These are phyloP conservation scores for Novumbra hubbsi DNA, from an alignment of 2,797 vertebrate genomes.

Conservation along the genomic window DNA sequence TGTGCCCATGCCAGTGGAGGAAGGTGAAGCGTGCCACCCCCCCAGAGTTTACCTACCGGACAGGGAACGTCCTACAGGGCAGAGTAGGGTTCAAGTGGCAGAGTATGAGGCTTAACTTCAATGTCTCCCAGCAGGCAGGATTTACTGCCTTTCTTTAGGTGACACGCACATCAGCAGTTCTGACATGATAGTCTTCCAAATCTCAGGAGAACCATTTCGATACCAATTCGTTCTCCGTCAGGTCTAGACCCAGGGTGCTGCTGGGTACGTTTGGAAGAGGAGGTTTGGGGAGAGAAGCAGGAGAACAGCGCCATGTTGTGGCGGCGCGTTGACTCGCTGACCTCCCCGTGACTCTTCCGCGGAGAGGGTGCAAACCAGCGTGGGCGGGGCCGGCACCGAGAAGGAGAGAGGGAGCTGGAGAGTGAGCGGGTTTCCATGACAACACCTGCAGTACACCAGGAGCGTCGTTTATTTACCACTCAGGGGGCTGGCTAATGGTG, in stretches of 20 bases:
- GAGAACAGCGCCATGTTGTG: slow-evolving; percentile 64
- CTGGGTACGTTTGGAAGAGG: slow-evolving; percentile 6
- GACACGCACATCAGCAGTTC: neutral
- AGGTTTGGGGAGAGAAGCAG: slow-evolving; percentile 57
- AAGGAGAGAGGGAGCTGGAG: slow-evolving; percentile 4
- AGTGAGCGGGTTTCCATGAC: slow-evolving; percentile 82
- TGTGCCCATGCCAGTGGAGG: slow-evolving; percentile 73
- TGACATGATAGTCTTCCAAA: neutral
- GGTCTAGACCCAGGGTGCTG: slow-evolving; percentile 2
- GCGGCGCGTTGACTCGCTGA: slow-evolving; percentile 72
- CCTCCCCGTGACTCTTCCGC: slow-evolving; percentile 89
- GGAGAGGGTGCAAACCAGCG: slow-evolving; percentile 78
- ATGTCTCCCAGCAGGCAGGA: slow-evolving; percentile 12
- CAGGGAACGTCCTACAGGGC: slow-evolving; percentile 62
- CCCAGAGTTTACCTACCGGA: slow-evolving; percentile 85
- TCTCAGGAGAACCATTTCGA: neutral
- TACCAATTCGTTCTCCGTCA: neutral
- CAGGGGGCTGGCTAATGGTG: slow-evolving; percentile 78
- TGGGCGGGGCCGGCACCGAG: slow-evolving; percentile 62
- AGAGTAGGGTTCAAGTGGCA: slow-evolving; percentile 60
- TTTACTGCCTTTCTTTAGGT: neutral
- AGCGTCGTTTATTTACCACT: slow-evolving; percentile 85
- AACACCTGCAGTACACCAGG: slow-evolving; percentile 91
- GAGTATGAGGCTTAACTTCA: slow-evolving; percentile 71
- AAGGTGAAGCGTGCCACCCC: slow-evolving; percentile 74